Evolutionary conservation across 2,113 vertebrate species (phyloP), one percentile per base, ranked within the genome.

Genomic region (Carassius auratus): DNA sequence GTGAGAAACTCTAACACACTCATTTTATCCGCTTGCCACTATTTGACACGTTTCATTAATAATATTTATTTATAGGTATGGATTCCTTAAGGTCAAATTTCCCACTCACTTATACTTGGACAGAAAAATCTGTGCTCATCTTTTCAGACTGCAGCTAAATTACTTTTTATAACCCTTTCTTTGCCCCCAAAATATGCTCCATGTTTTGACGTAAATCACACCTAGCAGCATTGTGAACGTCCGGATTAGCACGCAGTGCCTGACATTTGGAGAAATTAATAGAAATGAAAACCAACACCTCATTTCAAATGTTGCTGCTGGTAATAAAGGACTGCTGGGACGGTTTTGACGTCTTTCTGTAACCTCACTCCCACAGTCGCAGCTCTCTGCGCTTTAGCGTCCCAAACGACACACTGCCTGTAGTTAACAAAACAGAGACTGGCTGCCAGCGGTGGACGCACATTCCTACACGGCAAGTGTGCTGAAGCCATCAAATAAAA

Each of bases 201-300:
- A 80, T 33, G 64, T 74, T 85, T 85, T 93, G 90, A 93, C 90
- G 90, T 85, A 93, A 88, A 90, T 92, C 91, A 91, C 94, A 94
- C 94, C 92, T 93, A 73, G 9, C 86, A 85, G 87, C 90, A 86
- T 92, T 93, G 91, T 92, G 87, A 80, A 9, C 0, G 50, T 85
- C 80, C 33, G 15, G 77, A 77, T 89, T 91, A 88, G 89, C 86
- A 57, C 62, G 79, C 88, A 1, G 80, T 83, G 45, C 3, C 84
- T 66, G 90, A 91, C 91, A 93, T 93, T 94, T 92, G 91, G 91
- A 92, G 92, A 92, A 92, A 93, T 93, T 93, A 90, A 93, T 93
- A 92, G 84, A 91, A 94, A 91, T 91, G 90, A 93, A 93, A 93
- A 91, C 86, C 89, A 93, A 93, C 93, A 93, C 93, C 92, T 93